Evolutionary conservation across 2,888 invertebrate species (phyloP).

Genomic region (Nudaria mundana): DNA sequence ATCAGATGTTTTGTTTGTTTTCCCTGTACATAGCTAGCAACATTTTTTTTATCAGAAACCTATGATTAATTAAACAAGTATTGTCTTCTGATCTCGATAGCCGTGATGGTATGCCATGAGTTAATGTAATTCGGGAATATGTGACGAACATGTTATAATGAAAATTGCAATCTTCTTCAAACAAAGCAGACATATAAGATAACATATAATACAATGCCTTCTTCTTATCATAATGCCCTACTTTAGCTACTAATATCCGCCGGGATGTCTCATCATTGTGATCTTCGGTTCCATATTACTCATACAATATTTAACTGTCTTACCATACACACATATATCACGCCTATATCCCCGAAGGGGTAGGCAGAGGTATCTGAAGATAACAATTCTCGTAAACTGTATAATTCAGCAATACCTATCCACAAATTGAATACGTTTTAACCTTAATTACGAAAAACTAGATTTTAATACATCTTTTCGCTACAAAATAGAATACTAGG

Average conservation of each 20-base stretch:
- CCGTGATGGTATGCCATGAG: background rate
- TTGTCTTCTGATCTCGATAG: background rate
- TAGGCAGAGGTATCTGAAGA: no score
- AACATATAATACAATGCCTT: slow-evolving; percentile 40
- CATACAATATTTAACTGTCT: no score
- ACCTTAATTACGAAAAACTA: no score
- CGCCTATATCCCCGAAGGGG: no score
- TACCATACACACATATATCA: no score
- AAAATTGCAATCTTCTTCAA: slow-evolving; percentile 19
- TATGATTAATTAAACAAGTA: background rate
- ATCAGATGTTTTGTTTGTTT: background rate
- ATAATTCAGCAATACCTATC: no score
- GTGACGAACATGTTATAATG: slow-evolving; percentile 4
- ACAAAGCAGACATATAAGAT: slow-evolving; percentile 47
- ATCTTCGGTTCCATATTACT: no score
- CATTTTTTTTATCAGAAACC: background rate
- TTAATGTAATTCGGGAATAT: slow-evolving; percentile 1
- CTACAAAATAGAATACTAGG: no score
- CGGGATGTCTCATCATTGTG: slow-evolving; percentile 41
- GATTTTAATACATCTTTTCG: no score
- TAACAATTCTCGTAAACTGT: no score
- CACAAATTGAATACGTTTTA: no score
- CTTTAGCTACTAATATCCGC: slow-evolving; percentile 63
- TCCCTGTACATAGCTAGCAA: no score
- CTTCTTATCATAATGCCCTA: slow-evolving; percentile 49